Evolutionary conservation across 1,140 invertebrate species (phyloP).

Genomic region (Drosophila takahashii): DNA sequence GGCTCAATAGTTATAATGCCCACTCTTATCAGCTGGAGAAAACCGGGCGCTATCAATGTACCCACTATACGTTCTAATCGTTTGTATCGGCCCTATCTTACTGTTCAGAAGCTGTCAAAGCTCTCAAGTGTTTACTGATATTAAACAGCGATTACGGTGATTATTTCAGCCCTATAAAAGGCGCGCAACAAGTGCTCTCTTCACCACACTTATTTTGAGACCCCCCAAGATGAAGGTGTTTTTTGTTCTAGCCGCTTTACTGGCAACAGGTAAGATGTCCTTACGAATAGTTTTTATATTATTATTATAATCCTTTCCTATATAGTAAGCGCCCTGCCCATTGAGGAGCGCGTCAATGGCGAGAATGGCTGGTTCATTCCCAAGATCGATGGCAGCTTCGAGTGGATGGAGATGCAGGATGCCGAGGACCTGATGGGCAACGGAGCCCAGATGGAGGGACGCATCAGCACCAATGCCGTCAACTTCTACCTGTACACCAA

Average conservation of each 20-base stretch:
- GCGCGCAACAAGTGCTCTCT: constrained; percentile 14
- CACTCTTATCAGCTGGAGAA: constrained; percentile 30
- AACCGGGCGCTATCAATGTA: constrained; percentile 13
- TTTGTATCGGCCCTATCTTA: constrained; percentile 30
- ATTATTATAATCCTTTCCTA: background rate
- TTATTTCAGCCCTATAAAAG: constrained; percentile 59
- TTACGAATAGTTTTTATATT: no score
- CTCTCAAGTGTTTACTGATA: constrained; percentile 51
- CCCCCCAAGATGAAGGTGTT: constrained; percentile 55
- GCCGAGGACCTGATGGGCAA: constrained; percentile 52
- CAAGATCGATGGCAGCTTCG: constrained; percentile 35
- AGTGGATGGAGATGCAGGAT: constrained; percentile 54
- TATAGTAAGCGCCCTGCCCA: constrained; percentile 55
- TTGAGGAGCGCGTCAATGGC: constrained; percentile 48
- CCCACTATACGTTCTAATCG: constrained; percentile 15
- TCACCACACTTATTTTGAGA: constrained; percentile 22
- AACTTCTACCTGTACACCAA: constrained; percentile 72
- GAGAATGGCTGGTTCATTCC: constrained; percentile 61
- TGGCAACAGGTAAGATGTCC: constrained; percentile 43
- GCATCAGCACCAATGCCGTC: constrained; percentile 52
- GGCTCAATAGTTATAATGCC: background rate
- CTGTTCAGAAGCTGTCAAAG: constrained; percentile 12
- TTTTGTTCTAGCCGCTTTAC: constrained; percentile 44
- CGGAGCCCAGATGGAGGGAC: constrained; percentile 38
- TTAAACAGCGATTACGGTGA: constrained; percentile 45